Conservation (phyloP, 2,113 vertebrate genomes). For the Sinosuthora webbiana region DNA sequence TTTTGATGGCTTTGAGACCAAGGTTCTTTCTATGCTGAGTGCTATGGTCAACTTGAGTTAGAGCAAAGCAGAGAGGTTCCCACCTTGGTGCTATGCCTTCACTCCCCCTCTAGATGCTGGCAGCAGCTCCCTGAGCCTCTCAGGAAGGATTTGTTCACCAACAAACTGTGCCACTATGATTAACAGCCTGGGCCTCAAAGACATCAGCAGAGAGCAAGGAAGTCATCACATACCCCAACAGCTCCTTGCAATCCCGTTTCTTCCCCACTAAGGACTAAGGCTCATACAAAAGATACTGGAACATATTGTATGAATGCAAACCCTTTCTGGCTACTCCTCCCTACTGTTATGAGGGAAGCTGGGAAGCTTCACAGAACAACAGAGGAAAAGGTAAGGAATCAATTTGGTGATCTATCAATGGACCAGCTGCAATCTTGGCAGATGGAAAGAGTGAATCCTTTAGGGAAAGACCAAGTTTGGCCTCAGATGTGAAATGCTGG, state of each 20-base stretch:
- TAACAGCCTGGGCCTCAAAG: not conserved
- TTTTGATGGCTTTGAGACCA: not conserved
- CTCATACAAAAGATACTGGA: not conserved
- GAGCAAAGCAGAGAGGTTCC: not conserved
- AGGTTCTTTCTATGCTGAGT: not conserved
- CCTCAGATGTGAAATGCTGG: not conserved
- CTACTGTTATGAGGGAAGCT: not conserved
- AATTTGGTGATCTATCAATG: not conserved
- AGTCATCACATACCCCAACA: not conserved
- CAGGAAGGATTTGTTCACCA: not conserved
- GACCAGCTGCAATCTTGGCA: not conserved
- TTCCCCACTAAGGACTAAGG: not conserved
- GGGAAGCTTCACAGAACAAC: not conserved
- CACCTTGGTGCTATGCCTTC: rapidly evolving
- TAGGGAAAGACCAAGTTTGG: not conserved
- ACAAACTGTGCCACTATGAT: not conserved
- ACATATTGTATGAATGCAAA: not conserved
- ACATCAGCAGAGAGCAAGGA: not conserved
- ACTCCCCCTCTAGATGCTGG: not conserved
- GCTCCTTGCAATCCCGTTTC: not conserved
- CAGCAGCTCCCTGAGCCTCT: not conserved
- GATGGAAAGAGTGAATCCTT: not conserved
- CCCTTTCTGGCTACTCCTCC: not conserved
- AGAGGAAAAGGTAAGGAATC: not conserved
- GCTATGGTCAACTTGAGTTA: not conserved